A percentile compares a stretch with the other conserved stretches of the same genome.
Evolutionary conservation across 2,888 invertebrate genomes (phyloP).

Genomic region (Eilema sororculum): DNA sequence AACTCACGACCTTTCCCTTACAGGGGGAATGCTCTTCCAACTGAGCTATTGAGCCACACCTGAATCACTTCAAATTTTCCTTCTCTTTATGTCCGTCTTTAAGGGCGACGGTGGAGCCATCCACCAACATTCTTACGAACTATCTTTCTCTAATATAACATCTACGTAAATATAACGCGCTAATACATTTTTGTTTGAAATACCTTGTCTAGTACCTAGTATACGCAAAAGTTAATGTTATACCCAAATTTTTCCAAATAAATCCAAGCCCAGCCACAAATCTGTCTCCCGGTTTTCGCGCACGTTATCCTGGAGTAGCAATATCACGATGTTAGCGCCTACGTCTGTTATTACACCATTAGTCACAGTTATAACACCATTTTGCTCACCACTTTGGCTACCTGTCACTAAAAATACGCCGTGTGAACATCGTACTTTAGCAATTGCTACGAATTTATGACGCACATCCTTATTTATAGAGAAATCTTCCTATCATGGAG

Average conservation of each 20-base stretch:
- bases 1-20: too few relatives aligned
- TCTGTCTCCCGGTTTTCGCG: neutral
- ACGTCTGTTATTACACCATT: conserved; percentile 38
- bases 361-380: conserved; percentile 33
- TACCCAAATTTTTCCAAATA: neutral
- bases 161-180: too few relatives aligned
- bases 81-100: too few relatives aligned
- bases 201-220: too few relatives aligned
- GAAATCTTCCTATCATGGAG: conserved; percentile 7
- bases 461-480: conserved; percentile 9
- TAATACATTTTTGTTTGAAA: too few relatives aligned
- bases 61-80: too few relatives aligned
- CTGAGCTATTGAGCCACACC: too few relatives aligned
- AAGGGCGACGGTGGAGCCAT: too few relatives aligned
- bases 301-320: conserved; percentile 8
- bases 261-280: neutral
- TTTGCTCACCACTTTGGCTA: conserved; percentile 29
- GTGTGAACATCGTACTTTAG: conserved; percentile 29
- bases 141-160: too few relatives aligned
- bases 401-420: conserved; percentile 24
- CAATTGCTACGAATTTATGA: conserved; percentile 14
- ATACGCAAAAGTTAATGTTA: too few relatives aligned
- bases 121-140: too few relatives aligned
- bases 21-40: too few relatives aligned
- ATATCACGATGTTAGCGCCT: conserved; percentile 34